Percentiles rank a stretch among this genome's conserved stretches.
These are phyloP conservation scores for Microcebus murinus DNA, from an alignment of 2,113 vertebrate species.

Conservation along the genomic window DNA sequence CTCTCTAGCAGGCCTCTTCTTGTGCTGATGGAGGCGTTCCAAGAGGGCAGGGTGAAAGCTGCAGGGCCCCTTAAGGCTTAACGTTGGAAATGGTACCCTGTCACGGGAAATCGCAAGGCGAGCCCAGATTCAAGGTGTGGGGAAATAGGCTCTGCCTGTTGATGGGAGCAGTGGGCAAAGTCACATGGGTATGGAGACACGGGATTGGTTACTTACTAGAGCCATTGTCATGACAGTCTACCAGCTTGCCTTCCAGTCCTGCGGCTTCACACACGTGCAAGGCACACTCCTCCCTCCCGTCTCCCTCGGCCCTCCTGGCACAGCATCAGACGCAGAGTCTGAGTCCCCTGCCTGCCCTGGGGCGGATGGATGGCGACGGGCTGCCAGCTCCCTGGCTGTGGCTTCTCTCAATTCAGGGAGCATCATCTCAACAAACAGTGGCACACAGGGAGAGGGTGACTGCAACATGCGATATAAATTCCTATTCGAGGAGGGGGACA, in stretches of 20 bases:
- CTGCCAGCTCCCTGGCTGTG: background rate
- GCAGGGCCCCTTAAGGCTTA: background rate
- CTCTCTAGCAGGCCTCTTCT: background rate
- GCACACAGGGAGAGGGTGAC: background rate
- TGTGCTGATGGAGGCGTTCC: background rate
- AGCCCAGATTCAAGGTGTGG: background rate
- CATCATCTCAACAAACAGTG: background rate
- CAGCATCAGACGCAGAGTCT: background rate
- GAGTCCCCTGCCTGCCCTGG: background rate
- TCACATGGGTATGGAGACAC: no score
- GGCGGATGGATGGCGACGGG: background rate
- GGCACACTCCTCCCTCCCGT: fast-evolving
- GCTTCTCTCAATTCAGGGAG: background rate
- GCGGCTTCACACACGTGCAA: background rate
- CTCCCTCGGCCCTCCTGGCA: no score
- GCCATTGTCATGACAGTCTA: background rate
- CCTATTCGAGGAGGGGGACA: background rate
- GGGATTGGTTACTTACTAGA: background rate
- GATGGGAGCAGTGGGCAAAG: background rate
- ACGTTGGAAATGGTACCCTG: background rate
- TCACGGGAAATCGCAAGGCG: background rate
- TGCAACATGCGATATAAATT: background rate
- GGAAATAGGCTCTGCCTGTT: background rate
- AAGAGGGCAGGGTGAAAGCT: background rate
- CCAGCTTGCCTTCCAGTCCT: background rate